Base-by-base conservation (phyloP, 2,797 vertebrate genomes). In the Channallabes apus region DNA sequence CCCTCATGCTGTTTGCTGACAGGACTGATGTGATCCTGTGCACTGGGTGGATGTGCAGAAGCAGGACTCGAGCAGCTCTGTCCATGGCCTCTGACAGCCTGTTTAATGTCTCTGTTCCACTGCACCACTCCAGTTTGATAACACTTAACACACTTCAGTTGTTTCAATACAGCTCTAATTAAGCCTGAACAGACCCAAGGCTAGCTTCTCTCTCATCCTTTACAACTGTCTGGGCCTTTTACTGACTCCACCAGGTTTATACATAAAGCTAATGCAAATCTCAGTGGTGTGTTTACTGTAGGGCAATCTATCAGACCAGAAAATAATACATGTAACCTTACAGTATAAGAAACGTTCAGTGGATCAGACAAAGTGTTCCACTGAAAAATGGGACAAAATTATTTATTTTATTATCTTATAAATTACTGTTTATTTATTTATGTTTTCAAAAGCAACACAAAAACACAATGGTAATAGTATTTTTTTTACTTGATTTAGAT, bases 91-190 rank as follows among this genome's bases (percentile, higher is more conserved):
- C 86, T 83, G 73, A 65, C 82, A 88, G 80, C 64, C 82, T 80
- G 78, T 54, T 85, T 87, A 86, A 88, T 88, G 89, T 90, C 87
- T 87, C 89, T 87, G 83, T 88, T 90, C 84, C 83, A 86, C 80
- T 75, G 81, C 75, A 72, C 80, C 85, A 79, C 84, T 80, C 84
- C 51, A 72, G 41, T 75, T 86, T 90, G 84, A 90, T 90, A 90
- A 90, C 89, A 90, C 82, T 90, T 88, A 88, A 87, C 89, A 90
- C 86, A 88, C 89, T 90, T 68, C 85, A 82, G 84, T 88, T 83
- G 80, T 85, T 90, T 86, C 87, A 85, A 75, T 86, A 86, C 84
- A 73, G 84, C 86, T 83, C 82, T 87, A 89, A 88, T 89, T 89
- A 88, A 87, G 82, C 86, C 80, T 80, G 51, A 83, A 82, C 76